phyloP scores from a whole-genome alignment of 2,797 vertebrate genomes.

The Danio tinwini region DNA sequence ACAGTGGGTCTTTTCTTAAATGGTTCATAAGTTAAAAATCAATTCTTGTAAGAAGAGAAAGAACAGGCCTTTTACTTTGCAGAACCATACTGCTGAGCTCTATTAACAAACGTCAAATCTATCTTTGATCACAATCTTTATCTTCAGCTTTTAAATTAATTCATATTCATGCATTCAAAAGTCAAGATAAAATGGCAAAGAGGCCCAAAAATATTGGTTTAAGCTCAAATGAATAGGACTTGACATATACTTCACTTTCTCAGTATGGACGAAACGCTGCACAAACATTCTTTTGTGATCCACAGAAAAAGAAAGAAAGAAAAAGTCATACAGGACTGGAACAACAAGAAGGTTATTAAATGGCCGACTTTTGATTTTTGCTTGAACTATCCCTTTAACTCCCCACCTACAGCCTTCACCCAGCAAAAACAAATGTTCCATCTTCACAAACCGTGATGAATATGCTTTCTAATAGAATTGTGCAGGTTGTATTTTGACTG shows the following conservation, averaged over 20 bases:
- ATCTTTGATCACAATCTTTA: neutral
- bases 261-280: neutral
- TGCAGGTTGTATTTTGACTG: slow-evolving; percentile 44
- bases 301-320: neutral
- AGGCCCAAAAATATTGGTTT: neutral
- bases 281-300: neutral
- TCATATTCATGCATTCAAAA: slow-evolving; percentile 2
- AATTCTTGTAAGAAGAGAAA: neutral
- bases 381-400: slow-evolving; percentile 7
- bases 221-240: neutral
- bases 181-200: slow-evolving; percentile 11
- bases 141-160: slow-evolving; percentile 1
- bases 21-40: neutral
- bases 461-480: slow-evolving; percentile 34
- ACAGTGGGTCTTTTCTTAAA: neutral
- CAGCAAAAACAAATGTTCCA: slow-evolving; percentile 33
- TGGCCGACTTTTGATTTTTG: neutral
- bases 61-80: neutral
- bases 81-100: neutral
- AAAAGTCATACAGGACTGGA: neutral
- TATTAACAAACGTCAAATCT: neutral
- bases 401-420: slow-evolving; percentile 10
- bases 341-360: neutral
- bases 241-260: neutral
- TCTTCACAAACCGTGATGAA: slow-evolving; percentile 18